Evolutionary conservation across 2,113 vertebrate species (phyloP), one percentile per base, ranked within the genome.

Genomic region (Piprites chloris): DNA sequence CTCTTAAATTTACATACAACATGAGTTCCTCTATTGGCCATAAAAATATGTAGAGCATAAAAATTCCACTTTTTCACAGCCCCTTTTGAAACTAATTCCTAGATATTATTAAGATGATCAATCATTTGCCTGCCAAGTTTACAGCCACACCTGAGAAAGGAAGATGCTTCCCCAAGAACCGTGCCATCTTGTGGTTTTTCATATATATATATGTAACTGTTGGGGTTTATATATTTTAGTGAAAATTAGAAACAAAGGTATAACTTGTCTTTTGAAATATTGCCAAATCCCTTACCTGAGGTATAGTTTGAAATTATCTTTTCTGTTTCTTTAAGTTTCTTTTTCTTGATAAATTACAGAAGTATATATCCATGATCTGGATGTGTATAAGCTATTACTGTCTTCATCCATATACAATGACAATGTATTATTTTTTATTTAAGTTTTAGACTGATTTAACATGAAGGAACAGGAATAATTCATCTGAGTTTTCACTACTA

Each of bases 171-270:
- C 33, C 49, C 49, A 87, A 82, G 39, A 65, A 61, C 55, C 15
- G 24, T 39, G 12, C 27, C 3, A 50, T 72, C 13, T 11, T 3
- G 1, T 41, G 11, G 2, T 3, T 0, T 50, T 89, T 61, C 5
- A 44, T n/a, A 4, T 28, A 9, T n/a, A 19, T 16, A 3, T 32
- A 23, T n/a, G 15, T 24, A 19, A 46, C 18, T 18, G 3, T 37
- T 72, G 12, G 3, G 10, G 4, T 28, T 50, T 67, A 66, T 49
- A 18, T 22, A 73, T 84, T 39, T 3, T 35, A 39, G 28, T 18
- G 3, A 14, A 73, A 84, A 55, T 22, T 33, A 74, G n/a, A 90
- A 77, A 41, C 6, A 78, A 76, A 52, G 8, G 61, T 8, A 62
- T 4, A 80, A 56, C 76, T 24, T 62, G 4, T 12, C 7, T 67